phyloP scores from a whole-genome alignment of 2,113 vertebrate genomes.

The Platanista minor region DNA sequence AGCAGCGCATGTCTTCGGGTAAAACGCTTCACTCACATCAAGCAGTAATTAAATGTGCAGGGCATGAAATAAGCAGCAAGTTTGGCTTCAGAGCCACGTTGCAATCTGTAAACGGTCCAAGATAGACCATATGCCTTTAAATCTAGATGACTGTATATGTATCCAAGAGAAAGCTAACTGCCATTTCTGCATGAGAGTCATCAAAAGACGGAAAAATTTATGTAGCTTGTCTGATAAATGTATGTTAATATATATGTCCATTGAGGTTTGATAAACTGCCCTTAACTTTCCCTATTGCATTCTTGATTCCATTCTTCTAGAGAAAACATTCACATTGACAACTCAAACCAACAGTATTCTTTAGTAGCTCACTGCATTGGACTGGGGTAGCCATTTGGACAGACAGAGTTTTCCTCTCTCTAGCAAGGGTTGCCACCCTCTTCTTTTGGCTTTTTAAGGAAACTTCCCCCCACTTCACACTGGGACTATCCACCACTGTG shows the following conservation, averaged over 20 bases:
- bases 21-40: slow-evolving; percentile 53
- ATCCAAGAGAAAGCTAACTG: slow-evolving; percentile 54
- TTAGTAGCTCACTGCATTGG: background rate
- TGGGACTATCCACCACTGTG: background rate
- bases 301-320: background rate
- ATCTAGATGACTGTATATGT: slow-evolving; percentile 32
- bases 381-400: background rate
- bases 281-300: background rate
- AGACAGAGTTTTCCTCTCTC: background rate
- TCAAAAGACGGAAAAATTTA: slow-evolving; percentile 12
- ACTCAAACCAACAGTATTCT: background rate
- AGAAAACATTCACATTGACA: slow-evolving; percentile 3
- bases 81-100: slow-evolving; percentile 62
- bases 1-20: background rate
- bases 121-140: slow-evolving; percentile 53
- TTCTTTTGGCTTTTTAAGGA: background rate
- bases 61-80: slow-evolving; percentile 64
- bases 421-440: background rate
- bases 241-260: background rate
- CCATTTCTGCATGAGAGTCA: slow-evolving; percentile 35
- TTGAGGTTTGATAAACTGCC: background rate
- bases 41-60: slow-evolving; percentile 59
- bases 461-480: background rate
- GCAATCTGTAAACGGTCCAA: slow-evolving; percentile 49
- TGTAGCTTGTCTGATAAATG: slow-evolving; percentile 22